phyloP scores from a whole-genome alignment of 2,888 invertebrate species.

The Venusia cambrica region DNA sequence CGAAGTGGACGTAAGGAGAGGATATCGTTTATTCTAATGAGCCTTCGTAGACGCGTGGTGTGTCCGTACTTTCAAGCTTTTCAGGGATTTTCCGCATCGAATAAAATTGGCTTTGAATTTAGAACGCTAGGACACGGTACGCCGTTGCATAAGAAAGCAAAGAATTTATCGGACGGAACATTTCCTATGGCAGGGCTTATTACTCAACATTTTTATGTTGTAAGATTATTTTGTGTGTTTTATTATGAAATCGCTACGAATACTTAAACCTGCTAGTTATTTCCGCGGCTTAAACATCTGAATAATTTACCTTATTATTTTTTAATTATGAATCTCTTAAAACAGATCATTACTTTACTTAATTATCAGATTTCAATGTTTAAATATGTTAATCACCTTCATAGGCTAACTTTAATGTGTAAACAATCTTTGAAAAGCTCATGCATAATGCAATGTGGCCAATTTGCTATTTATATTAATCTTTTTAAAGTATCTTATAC shows the following conservation, averaged over 20 bases:
- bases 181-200: too few relatives aligned
- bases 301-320: too few relatives aligned
- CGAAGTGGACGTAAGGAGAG: conserved; percentile 78
- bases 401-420: conserved; percentile 7
- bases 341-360: conserved; percentile 2
- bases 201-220: too few relatives aligned
- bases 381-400: conserved; percentile 13
- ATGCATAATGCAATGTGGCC: conserved; percentile 18
- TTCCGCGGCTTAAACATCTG: too few relatives aligned
- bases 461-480: conserved; percentile 13
- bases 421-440: conserved; percentile 13
- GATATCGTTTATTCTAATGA: conserved; percentile 82
- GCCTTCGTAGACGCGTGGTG: conserved; percentile 60
- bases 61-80: conserved; percentile 45
- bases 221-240: too few relatives aligned
- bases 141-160: too few relatives aligned
- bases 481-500: conserved; percentile 6
- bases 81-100: conserved; percentile 29
- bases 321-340: too few relatives aligned
- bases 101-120: conserved; percentile 26
- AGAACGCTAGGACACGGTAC: conserved; percentile 6
- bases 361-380: conserved; percentile 11
- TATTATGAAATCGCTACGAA: too few relatives aligned
- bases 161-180: too few relatives aligned
- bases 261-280: too few relatives aligned